A percentile compares a stretch with the other conserved stretches of the same genome.
These are phyloP conservation scores for Oryzias melastigma DNA, from an alignment of 2,113 vertebrate species.

Conservation along the genomic window DNA sequence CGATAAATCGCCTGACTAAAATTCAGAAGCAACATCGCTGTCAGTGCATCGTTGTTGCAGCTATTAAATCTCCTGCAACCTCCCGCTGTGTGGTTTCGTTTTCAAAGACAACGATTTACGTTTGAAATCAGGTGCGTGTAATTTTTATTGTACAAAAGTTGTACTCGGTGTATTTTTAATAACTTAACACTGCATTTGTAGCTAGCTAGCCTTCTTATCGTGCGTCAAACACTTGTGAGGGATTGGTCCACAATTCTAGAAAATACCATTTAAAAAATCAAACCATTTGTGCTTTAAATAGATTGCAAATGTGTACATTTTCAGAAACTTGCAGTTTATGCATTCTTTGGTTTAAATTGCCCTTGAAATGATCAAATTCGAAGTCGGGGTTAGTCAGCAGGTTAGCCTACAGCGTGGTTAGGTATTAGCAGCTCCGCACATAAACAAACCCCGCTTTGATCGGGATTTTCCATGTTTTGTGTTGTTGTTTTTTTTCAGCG, in stretches of 20 bases:
- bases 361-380: too few relatives aligned
- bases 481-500: conserved; percentile 7
- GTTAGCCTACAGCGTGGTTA: conserved; percentile 19
- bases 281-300: too few relatives aligned
- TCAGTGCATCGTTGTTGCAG: conserved; percentile 8
- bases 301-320: too few relatives aligned
- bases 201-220: conserved; percentile 24
- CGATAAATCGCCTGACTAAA: conserved; percentile 62
- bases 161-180: too few relatives aligned
- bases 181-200: too few relatives aligned
- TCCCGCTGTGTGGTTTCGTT: background rate
- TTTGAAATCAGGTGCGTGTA: conserved; percentile 31
- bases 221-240: conserved; percentile 52
- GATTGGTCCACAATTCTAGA: conserved; percentile 39
- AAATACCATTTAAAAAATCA: conserved; percentile 28
- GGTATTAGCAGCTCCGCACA: conserved; percentile 3
- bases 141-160: too few relatives aligned
- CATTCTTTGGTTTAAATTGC: background rate
- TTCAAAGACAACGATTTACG: background rate
- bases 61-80: background rate
- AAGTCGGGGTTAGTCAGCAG: too few relatives aligned
- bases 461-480: background rate
- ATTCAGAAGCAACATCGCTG: conserved; percentile 32
- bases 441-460: conserved; percentile 10
- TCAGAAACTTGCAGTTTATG: fast-evolving